Percentiles rank a stretch among this genome's conserved stretches.
These are phyloP conservation scores for Gorsachius goisagi DNA, from an alignment of 2,113 vertebrate genomes.

Conservation along the genomic window DNA sequence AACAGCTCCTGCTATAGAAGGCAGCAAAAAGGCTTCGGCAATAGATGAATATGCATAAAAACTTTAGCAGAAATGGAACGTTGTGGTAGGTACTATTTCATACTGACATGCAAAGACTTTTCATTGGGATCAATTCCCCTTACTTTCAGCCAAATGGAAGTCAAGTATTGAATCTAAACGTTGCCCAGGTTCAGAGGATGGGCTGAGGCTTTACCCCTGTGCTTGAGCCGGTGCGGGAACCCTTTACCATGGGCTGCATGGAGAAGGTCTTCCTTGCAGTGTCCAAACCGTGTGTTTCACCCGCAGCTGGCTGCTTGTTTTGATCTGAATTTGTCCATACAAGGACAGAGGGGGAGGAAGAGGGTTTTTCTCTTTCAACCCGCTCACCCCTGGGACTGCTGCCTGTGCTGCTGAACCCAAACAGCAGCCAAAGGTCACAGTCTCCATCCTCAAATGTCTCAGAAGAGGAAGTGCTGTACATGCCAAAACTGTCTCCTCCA, in stretches of 20 bases:
- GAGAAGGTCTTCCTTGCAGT: not conserved
- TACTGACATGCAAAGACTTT: not conserved
- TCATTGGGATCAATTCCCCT: not conserved
- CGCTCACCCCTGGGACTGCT: not conserved
- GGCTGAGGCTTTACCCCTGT: not conserved
- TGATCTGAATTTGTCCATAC: not conserved
- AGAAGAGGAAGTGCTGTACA: conserved; percentile 26
- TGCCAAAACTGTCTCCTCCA: not conserved
- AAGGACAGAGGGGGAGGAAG: not conserved
- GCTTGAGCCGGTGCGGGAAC: not conserved
- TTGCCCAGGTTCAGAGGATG: not conserved
- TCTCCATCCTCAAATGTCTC: not conserved
- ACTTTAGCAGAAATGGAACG: not conserved
- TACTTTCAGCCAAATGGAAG: not conserved
- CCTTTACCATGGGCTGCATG: not conserved
- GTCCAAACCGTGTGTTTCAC: not conserved
- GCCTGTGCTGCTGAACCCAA: conserved; percentile 1
- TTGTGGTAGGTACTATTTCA: not conserved
- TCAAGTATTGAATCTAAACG: not conserved
- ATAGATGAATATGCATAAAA: not conserved
- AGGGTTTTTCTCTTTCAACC: not conserved
- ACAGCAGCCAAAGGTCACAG: conserved; percentile 17
- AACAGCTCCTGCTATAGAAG: not conserved
- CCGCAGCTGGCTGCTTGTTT: not conserved
- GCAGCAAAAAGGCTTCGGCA: not conserved